These are phyloP conservation scores for Drosophila busckii DNA, from an alignment of 1,140 invertebrate genomes.

Conservation along the genomic window DNA sequence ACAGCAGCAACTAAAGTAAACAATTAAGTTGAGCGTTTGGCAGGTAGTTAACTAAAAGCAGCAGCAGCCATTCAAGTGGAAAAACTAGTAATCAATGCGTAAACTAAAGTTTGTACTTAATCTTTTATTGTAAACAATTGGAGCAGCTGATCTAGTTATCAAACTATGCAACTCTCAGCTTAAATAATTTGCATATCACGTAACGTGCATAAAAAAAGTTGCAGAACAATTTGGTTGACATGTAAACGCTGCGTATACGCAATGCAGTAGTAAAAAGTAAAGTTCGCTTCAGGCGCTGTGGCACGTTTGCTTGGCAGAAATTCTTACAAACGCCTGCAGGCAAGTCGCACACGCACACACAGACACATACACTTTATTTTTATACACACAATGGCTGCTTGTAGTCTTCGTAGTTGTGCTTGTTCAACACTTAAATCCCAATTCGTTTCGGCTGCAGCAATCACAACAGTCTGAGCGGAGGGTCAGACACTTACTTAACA, in stretches of 20 bases:
- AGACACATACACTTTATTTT: constrained; percentile 50
- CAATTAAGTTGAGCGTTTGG: constrained; percentile 41
- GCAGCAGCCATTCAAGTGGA: constrained; percentile 5
- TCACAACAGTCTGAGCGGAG: constrained; percentile 41
- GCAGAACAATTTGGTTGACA: constrained; percentile 16
- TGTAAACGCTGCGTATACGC: constrained; percentile 48
- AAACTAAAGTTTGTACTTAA: no score
- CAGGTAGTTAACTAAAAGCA: no score
- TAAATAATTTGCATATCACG: no score
- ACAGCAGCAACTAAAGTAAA: constrained; percentile 40
- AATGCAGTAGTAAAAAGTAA: constrained; percentile 44
- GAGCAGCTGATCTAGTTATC: no score
- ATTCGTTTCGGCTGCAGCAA: constrained; percentile 66
- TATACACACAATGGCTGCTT: constrained; percentile 22
- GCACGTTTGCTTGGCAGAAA: constrained; percentile 51
- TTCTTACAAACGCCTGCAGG: constrained; percentile 31
- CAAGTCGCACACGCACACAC: not conserved
- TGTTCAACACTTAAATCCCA: constrained; percentile 75
- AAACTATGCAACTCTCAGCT: no score
- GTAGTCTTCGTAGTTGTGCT: constrained; percentile 32
- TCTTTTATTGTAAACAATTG: no score
- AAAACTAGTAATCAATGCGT: constrained; percentile 34
- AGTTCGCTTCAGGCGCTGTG: constrained; percentile 24
- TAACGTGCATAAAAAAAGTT: no score
- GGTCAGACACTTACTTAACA: constrained; percentile 65